A percentile compares a stretch with the other conserved stretches of the same genome.
Conservation (phyloP, 2,888 invertebrate genomes). For the Acrocyrtus sp. region DNA sequence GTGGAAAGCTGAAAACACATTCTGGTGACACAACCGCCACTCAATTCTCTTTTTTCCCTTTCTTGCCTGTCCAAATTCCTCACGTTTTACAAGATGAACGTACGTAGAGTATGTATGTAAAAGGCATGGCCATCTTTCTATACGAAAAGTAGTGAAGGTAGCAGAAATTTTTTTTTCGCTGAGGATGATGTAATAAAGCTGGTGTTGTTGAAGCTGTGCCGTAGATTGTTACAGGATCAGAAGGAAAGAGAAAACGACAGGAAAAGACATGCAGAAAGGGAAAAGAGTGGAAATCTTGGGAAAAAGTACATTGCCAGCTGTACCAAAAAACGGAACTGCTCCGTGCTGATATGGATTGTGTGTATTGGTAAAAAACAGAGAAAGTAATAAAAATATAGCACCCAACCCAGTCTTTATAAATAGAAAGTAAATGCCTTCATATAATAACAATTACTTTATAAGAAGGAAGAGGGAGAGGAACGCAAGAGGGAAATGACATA, state of each 20-base stretch:
- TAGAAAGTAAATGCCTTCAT: neutral
- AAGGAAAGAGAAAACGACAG: slow-evolving; percentile 14
- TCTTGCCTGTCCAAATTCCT: no score
- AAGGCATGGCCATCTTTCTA: no score
- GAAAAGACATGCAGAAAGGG: neutral
- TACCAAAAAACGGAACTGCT: slow-evolving; percentile 12
- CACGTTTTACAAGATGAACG: no score
- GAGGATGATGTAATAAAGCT: no score
- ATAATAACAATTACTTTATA: neutral
- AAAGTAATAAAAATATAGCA: no score
- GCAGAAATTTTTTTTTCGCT: no score
- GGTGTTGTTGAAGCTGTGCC: no score
- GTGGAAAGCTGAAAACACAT: slow-evolving; percentile 19
- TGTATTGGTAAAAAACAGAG: neutral
- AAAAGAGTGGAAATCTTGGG: slow-evolving; percentile 1
- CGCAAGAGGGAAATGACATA: slow-evolving; percentile 2
- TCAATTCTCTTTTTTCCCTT: no score
- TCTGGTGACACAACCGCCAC: slow-evolving; percentile 43
- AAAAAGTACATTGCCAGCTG: neutral
- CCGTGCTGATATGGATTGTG: neutral
- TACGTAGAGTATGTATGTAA: no score
- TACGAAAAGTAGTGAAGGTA: no score
- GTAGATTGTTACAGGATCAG: slow-evolving; percentile 12
- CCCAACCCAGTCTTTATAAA: no score
- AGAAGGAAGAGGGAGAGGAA: neutral